These are phyloP conservation scores for Diploptera punctata DNA, from an alignment of 2,888 invertebrate species.

Conservation along the genomic window DNA sequence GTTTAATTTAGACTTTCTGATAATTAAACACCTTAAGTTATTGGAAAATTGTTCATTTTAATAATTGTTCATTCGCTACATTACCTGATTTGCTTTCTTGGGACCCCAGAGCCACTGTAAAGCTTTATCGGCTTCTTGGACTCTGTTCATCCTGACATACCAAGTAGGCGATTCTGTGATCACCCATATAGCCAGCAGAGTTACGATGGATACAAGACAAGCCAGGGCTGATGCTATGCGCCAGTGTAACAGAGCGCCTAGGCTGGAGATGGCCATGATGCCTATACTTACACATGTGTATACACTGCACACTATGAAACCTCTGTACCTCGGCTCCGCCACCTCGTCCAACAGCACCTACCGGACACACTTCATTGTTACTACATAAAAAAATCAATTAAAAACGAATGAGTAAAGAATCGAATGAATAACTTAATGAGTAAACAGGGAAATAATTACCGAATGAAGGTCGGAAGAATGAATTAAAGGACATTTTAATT, in stretches of 20 bases:
- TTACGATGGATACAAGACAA: neutral
- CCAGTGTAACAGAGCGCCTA: neutral
- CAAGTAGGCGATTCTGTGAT: neutral
- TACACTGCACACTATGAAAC: neutral
- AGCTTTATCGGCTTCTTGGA: neutral
- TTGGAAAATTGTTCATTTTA: no score
- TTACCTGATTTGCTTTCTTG: neutral
- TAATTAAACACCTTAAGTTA: no score
- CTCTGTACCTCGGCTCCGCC: neutral
- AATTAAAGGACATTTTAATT: no score
- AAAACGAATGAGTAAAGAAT: no score
- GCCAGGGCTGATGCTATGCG: neutral
- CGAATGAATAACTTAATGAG: no score
- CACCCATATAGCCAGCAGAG: neutral
- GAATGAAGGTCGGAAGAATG: no score
- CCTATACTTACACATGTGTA: neutral
- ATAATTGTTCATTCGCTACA: no score
- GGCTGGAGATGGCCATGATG: neutral
- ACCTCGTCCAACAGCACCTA: conserved; percentile 6
- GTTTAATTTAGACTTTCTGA: no score
- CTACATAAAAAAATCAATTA: no score
- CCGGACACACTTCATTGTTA: no score
- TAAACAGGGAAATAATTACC: no score
- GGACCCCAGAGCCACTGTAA: conserved; percentile 10
- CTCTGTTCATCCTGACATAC: neutral